Conservation (phyloP, 2,888 invertebrate species). For the Acleris literana region DNA sequence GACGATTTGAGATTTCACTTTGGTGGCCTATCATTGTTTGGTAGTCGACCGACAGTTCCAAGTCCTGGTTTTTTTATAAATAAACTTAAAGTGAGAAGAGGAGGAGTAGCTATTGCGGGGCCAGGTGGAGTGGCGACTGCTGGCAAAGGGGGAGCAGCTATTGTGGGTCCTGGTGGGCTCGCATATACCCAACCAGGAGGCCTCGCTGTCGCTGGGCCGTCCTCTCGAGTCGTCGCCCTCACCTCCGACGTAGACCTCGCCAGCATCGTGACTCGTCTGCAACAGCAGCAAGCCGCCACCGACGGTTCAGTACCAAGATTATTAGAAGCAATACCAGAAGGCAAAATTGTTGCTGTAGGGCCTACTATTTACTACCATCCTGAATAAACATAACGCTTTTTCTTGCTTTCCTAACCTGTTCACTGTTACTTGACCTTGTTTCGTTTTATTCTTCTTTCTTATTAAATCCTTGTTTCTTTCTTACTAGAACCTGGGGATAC, state of each 20-base stretch:
- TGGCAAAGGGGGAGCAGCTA: conserved; percentile 90
- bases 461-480: conserved; percentile 58
- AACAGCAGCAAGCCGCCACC: conserved; percentile 56
- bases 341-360: conserved; percentile 88
- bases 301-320: conserved; percentile 67
- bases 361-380: conserved; percentile 88
- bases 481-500: conserved; percentile 66
- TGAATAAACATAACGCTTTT: conserved; percentile 56
- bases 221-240: conserved; percentile 87
- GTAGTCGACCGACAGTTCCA: conserved; percentile 62
- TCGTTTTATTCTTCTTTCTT: conserved; percentile 43
- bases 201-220: conserved; percentile 89
- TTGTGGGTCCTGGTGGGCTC: conserved; percentile 90
- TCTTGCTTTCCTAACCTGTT: conserved; percentile 36
- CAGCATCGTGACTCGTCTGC: conserved; percentile 75
- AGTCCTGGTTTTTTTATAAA: conserved; percentile 88
- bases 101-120: conserved; percentile 91
- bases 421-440: conserved; percentile 34
- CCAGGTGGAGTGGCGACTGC: conserved; percentile 93
- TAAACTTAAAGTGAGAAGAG: conserved; percentile 87
- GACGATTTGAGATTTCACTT: conserved; percentile 58
- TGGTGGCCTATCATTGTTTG: conserved; percentile 47
- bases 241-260: conserved; percentile 85
- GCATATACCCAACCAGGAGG: conserved; percentile 90
- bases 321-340: conserved; percentile 83